Percentiles rank a stretch among this genome's conserved stretches.
phyloP scores from a whole-genome alignment of 2,113 vertebrate species.

The Morone saxatilis region DNA sequence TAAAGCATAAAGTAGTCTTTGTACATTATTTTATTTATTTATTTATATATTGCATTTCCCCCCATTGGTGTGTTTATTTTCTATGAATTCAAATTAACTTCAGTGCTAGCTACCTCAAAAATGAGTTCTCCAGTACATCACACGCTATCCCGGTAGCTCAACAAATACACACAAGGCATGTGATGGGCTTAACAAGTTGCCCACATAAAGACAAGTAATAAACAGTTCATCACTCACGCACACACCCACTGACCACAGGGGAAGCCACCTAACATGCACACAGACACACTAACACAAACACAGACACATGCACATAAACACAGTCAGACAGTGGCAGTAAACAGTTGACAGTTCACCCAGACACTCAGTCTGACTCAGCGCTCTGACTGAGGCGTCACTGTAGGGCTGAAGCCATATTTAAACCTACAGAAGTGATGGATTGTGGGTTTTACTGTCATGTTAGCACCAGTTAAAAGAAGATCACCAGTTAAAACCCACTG shows the following conservation, averaged over 20 bases:
- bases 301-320: constrained; percentile 64
- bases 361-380: constrained; percentile 50
- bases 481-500: not conserved
- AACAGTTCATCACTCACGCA: constrained; percentile 28
- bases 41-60: not conserved
- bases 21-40: no score
- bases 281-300: constrained; percentile 54
- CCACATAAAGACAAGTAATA: constrained; percentile 22
- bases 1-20: no score
- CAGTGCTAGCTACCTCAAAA: not conserved
- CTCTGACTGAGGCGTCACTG: constrained; percentile 16
- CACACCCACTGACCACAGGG: constrained; percentile 21
- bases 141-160: not conserved
- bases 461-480: not conserved
- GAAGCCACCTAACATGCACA: constrained; percentile 48
- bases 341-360: constrained; percentile 65
- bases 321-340: constrained; percentile 55
- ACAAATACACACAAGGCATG: not conserved
- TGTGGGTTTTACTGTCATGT: constrained; percentile 10
- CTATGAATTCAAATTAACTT: not conserved
- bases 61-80: not conserved
- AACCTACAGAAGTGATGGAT: constrained; percentile 17
- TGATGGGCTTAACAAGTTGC: not conserved
- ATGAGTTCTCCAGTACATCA: not conserved
- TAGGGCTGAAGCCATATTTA: constrained; percentile 29